Conservation (phyloP, 2,888 invertebrate species). For the Microctonus hyperodae region DNA sequence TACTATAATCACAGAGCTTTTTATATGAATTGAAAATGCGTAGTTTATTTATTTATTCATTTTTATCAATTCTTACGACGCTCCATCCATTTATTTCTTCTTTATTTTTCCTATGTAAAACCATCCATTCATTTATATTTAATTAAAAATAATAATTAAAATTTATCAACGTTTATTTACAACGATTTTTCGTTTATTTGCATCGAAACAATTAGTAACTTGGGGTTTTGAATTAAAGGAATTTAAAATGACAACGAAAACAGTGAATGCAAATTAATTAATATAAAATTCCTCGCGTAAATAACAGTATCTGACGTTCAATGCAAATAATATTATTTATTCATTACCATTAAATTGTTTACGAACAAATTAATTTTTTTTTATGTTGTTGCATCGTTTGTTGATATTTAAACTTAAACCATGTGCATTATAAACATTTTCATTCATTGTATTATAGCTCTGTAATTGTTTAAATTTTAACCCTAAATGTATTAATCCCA, state of each 20-base stretch:
- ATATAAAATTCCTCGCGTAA: background rate
- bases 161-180: slow-evolving; percentile 29
- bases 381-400: slow-evolving; percentile 16
- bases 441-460: slow-evolving; percentile 51
- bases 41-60: slow-evolving; percentile 21
- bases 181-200: slow-evolving; percentile 6
- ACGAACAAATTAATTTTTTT: slow-evolving; percentile 10
- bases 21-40: slow-evolving; percentile 42
- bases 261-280: background rate
- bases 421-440: slow-evolving; percentile 45
- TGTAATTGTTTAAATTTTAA: slow-evolving; percentile 49
- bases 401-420: slow-evolving; percentile 37
- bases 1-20: slow-evolving; percentile 43
- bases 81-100: slow-evolving; percentile 13
- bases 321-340: slow-evolving; percentile 6
- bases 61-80: background rate
- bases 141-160: slow-evolving; percentile 24
- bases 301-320: slow-evolving; percentile 7
- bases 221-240: too few relatives aligned
- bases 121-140: slow-evolving; percentile 21
- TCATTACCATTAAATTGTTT: slow-evolving; percentile 24
- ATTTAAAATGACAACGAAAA: background rate
- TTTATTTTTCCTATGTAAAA: slow-evolving; percentile 18
- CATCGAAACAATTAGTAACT: too few relatives aligned
- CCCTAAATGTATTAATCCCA: slow-evolving; percentile 43